phyloP scores from a whole-genome alignment of 2,888 invertebrate genomes.

The Chloromyia formosa region DNA sequence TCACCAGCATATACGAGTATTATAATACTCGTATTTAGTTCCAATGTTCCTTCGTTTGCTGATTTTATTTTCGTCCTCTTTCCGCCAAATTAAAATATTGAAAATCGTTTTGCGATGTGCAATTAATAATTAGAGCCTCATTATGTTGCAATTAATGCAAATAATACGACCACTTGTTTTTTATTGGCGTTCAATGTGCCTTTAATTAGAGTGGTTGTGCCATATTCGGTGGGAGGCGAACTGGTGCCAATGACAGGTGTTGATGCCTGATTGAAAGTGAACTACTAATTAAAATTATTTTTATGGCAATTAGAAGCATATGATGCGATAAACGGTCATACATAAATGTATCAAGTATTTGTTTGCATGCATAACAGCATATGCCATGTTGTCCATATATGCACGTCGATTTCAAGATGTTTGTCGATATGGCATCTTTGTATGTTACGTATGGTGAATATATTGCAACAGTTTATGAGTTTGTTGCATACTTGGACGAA shows the following conservation, averaged over 20 bases:
- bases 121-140: conserved; percentile 51
- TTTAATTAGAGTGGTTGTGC: conserved; percentile 47
- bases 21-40: too few species aligned
- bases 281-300: conserved; percentile 50
- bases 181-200: conserved; percentile 44
- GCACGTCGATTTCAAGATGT: conserved; percentile 15
- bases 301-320: conserved; percentile 44
- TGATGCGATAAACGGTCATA: conserved; percentile 13
- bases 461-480: conserved; percentile 33
- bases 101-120: conserved; percentile 46
- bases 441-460: background rate
- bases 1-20: too few species aligned
- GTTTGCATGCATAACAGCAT: background rate
- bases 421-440: conserved; percentile 11
- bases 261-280: conserved; percentile 47
- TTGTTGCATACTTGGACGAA: background rate
- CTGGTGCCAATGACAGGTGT: conserved; percentile 49
- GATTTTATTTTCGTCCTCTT: conserved; percentile 13
- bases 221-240: conserved; percentile 44
- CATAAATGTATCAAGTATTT: conserved; percentile 29
- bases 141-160: conserved; percentile 51
- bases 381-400: background rate
- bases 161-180: conserved; percentile 46
- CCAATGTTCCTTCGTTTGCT: background rate
- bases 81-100: conserved; percentile 38